These are phyloP conservation scores for Festucalex cinctus DNA, from an alignment of 2,113 vertebrate species.

Conservation along the genomic window DNA sequence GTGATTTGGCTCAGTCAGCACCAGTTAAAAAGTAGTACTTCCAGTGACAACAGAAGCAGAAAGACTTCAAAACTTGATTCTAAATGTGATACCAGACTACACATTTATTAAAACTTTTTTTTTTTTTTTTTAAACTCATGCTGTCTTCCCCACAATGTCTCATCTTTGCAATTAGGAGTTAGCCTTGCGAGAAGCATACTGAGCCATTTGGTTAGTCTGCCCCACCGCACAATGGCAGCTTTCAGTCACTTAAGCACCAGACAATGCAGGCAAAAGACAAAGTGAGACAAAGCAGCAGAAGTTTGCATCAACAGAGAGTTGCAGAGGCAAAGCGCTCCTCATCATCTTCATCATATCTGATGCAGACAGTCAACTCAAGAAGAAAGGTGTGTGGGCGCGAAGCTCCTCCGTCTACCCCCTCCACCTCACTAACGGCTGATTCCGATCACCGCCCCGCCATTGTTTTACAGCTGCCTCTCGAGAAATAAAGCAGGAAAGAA, in stretches of 20 bases:
- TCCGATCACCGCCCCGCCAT: constrained; percentile 59
- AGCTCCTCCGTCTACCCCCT: constrained; percentile 7
- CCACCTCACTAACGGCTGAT: constrained; percentile 54
- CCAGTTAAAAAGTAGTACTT: background rate
- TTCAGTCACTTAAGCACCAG: constrained; percentile 28
- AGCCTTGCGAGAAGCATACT: constrained; percentile 43
- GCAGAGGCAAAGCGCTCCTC: constrained; percentile 35
- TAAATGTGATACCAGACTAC: background rate
- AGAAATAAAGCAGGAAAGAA: constrained; percentile 66
- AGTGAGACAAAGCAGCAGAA: constrained; percentile 43
- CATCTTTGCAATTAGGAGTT: constrained; percentile 45
- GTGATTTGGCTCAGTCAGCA: background rate
- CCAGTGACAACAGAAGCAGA: background rate
- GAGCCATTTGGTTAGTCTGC: constrained; percentile 22
- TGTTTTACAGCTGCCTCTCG: constrained; percentile 63
- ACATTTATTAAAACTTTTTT: constrained; percentile 1
- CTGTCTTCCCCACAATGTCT: constrained; percentile 1
- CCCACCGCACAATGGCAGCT: constrained; percentile 51
- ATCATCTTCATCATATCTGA: constrained; percentile 61
- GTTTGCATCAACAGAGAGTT: constrained; percentile 48
- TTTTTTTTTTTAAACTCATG: background rate
- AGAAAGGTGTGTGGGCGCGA: constrained; percentile 14
- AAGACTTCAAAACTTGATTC: background rate
- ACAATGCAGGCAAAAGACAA: constrained; percentile 50
- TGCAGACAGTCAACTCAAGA: constrained; percentile 54